These are phyloP conservation scores for Drosophila ercepeae DNA, from an alignment of 1,140 invertebrate species.

Conservation along the genomic window DNA sequence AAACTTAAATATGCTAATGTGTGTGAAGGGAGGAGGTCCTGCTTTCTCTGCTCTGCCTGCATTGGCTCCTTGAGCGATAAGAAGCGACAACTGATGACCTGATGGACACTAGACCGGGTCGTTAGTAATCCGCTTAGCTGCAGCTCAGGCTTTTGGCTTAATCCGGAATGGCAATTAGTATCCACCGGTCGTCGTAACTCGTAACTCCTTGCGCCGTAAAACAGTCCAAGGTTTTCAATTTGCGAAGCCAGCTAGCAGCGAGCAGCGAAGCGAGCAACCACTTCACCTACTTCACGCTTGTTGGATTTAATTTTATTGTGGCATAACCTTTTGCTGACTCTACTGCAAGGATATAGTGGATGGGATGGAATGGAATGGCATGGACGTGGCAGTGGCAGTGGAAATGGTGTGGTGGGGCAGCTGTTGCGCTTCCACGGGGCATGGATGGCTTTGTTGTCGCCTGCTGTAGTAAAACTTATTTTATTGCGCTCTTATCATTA, in stretches of 20 bases:
- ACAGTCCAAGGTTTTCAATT: constrained; percentile 74
- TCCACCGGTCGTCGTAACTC: constrained; percentile 37
- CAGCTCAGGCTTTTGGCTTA: constrained; percentile 34
- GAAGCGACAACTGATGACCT: constrained; percentile 4
- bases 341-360: constrained; percentile 26
- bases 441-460: constrained; percentile 30
- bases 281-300: constrained; percentile 78
- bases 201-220: constrained; percentile 60
- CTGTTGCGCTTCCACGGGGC: constrained; percentile 42
- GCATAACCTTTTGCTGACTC: constrained; percentile 73
- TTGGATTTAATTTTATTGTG: constrained; percentile 82
- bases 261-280: constrained; percentile 44
- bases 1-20: constrained; percentile 79
- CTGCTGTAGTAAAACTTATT: constrained; percentile 75
- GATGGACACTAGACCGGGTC: constrained; percentile 45
- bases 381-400: neutral
- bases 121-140: constrained; percentile 41
- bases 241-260: constrained; percentile 40
- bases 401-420: constrained; percentile 3
- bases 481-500: constrained; percentile 80
- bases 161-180: constrained; percentile 60
- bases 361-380: neutral
- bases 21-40: constrained; percentile 29
- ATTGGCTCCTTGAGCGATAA: constrained; percentile 6
- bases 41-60: constrained; percentile 18